Evolutionary conservation across 2,797 vertebrate genomes (phyloP), one percentile per base, ranked within the genome.

Genomic region (Capromys pilorides): DNA sequence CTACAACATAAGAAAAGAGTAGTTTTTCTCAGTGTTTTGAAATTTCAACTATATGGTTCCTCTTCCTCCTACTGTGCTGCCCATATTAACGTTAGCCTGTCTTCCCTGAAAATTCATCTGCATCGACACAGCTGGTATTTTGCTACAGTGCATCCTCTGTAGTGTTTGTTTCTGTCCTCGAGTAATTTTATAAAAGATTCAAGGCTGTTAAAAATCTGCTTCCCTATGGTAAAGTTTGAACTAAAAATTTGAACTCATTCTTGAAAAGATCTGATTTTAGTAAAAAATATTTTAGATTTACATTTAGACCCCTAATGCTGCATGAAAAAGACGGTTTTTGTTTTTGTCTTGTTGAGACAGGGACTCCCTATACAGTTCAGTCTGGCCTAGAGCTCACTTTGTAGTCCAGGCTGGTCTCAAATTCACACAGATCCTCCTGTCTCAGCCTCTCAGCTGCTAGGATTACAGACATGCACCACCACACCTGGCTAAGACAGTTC

Each of bases 221-320:
- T 21, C 8, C 33, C 24, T 59, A 22, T 71, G n/a, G 28, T 80
- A 90, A 69, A 16, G 26, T 91, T 88, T 88, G 54, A 93, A 85
- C 39, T 66, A 75, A 45, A 73, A 77, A 61, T 77, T 81, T 83
- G 54, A 69, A 45, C 16, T 89, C 26, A 87, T 36, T 57, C 33
- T 93, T 93, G 66, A 95, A 94, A 90, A 95, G n/a, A 88, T 75
- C 8, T 21, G 13, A 19, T 54, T 94, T 86, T 66, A 91, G 82
- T 93, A 85, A 92, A 59, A 90, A 45, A 64, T 86, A 93, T 80
- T 91, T 89, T 59, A 92, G 39, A 87, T 80, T 90, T 41, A 6
- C 59, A 85, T 87, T 91, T 86, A 88, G n/a, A 86, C 66, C 88
- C 16, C 13, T 91, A 10, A 26, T 61, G 41, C 36, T 92, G 26